phyloP scores from a whole-genome alignment of 2,797 vertebrate genomes.

The Rhabdomys pumilio region DNA sequence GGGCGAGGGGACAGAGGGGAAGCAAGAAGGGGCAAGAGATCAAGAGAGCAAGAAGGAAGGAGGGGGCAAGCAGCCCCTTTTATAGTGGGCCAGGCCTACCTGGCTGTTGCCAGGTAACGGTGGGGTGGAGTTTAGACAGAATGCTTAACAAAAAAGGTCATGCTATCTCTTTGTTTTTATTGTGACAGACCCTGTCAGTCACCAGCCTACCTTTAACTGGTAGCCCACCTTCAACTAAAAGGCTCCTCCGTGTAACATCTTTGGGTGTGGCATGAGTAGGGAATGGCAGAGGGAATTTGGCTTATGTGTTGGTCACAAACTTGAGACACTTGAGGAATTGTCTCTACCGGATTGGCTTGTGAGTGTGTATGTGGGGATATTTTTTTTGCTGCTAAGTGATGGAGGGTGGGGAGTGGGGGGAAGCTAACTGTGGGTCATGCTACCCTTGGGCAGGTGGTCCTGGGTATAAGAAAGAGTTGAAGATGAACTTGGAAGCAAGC shows the following conservation, averaged over 20 bases:
- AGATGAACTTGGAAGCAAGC: neutral
- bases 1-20: too few relatives aligned
- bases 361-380: neutral
- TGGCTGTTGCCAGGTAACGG: too few relatives aligned
- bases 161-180: neutral
- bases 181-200: neutral
- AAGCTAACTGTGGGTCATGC: neutral
- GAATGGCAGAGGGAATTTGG: neutral
- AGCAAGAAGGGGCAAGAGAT: too few relatives aligned
- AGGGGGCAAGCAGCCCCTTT: too few relatives aligned
- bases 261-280: neutral
- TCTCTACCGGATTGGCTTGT: neutral
- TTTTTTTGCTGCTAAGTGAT: neutral
- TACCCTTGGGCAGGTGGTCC: neutral
- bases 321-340: neutral
- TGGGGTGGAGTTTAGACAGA: too few relatives aligned
- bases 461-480: neutral
- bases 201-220: slow-evolving; percentile 13
- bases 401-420: neutral
- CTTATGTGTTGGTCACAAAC: neutral
- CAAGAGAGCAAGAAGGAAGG: too few relatives aligned
- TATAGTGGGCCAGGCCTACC: too few relatives aligned
- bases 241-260: slow-evolving; percentile 22
- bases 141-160: neutral
- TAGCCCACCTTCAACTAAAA: neutral